phyloP scores from a whole-genome alignment of 2,797 vertebrate genomes.

The Lepus townsendii region DNA sequence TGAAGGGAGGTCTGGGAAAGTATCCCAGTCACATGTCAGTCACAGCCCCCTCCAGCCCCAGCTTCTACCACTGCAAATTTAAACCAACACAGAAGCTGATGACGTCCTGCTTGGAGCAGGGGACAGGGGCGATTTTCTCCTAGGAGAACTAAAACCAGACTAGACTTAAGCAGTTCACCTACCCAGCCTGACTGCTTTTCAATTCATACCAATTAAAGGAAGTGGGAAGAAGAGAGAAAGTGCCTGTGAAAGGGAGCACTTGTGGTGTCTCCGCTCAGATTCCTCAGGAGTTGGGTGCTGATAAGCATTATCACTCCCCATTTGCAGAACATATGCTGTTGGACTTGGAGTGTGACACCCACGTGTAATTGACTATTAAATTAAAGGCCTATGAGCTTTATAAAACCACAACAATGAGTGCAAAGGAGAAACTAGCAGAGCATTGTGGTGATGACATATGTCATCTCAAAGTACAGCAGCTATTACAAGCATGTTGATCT shows the following conservation, averaged over 20 bases:
- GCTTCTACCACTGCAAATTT: neutral
- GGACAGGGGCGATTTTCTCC: conserved; percentile 11
- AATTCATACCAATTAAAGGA: conserved; percentile 27
- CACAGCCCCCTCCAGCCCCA: neutral
- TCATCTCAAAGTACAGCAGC: conserved; percentile 42
- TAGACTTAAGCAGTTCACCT: neutral
- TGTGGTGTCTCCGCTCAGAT: neutral
- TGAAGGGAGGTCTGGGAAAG: neutral
- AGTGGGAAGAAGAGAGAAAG: conserved; percentile 22
- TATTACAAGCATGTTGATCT: neutral
- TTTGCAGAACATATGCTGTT: conserved; percentile 2
- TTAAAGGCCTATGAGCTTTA: conserved; percentile 1
- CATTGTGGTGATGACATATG: neutral
- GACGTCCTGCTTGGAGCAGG: neutral
- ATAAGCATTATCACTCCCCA: neutral
- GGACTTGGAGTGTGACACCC: neutral
- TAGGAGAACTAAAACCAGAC: conserved; percentile 43
- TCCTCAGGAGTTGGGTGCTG: neutral
- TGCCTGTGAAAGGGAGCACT: conserved; percentile 27
- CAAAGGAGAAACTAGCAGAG: conserved; percentile 50
- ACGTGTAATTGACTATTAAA: conserved; percentile 55
- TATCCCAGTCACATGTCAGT: neutral
- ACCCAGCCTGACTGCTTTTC: conserved; percentile 26
- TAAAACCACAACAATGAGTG: neutral
- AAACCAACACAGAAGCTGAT: neutral